Conservation (phyloP, 2,797 vertebrate genomes). For the Fundulus diaphanus region DNA sequence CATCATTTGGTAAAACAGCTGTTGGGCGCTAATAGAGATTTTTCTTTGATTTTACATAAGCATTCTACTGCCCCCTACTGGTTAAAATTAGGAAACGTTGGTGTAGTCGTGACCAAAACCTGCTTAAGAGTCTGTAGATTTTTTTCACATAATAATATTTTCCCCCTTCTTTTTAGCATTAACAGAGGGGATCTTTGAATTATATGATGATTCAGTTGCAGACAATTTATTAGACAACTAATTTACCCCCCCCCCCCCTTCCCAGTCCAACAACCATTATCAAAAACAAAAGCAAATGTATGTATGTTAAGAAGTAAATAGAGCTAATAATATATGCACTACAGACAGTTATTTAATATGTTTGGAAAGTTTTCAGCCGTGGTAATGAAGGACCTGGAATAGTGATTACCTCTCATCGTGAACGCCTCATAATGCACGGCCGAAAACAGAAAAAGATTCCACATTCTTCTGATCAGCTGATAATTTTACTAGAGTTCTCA, state of each 20-base stretch:
- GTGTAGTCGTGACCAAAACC: slow-evolving; percentile 1
- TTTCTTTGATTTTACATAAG: slow-evolving; percentile 7
- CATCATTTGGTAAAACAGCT: slow-evolving; percentile 52
- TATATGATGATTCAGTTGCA: neutral
- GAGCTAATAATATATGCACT: neutral
- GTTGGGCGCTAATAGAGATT: slow-evolving; percentile 45
- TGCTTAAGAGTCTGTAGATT: neutral
- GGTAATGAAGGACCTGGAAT: neutral
- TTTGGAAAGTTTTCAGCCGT: neutral
- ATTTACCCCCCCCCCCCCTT: no score
- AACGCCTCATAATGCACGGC: neutral
- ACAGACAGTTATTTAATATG: neutral
- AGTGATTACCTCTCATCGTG: neutral
- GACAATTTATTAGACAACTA: neutral
- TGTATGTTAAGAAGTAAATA: no score
- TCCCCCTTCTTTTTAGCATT: neutral
- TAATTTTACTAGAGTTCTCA: neutral
- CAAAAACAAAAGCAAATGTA: no score
- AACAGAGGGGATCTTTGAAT: neutral
- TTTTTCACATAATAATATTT: neutral
- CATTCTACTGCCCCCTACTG: slow-evolving; percentile 71
- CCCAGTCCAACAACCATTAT: neutral
- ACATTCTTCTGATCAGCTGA: neutral
- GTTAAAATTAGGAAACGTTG: slow-evolving; percentile 3
- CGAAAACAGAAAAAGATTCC: neutral